These are phyloP conservation scores for Chiridota heheva DNA, from an alignment of 35 echinoderm and acorn worm genomes.

Conservation along the genomic window DNA sequence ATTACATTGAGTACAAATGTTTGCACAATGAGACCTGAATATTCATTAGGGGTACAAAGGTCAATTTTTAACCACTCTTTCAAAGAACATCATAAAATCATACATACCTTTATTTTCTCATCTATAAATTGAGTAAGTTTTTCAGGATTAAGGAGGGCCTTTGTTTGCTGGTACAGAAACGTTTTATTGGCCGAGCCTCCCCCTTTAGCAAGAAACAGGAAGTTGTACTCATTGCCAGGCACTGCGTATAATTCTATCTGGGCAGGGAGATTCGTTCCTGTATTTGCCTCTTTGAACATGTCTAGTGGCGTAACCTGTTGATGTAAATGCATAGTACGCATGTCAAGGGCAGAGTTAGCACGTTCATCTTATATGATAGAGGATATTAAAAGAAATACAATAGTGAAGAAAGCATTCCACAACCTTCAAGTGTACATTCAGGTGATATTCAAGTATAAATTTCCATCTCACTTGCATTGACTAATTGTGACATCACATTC, in stretches of 20 bases:
- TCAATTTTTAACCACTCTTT: not conserved
- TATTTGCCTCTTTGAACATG: constrained; percentile 95
- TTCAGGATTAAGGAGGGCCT: constrained; percentile 81
- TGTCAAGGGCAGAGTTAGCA: not conserved
- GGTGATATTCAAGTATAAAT: not conserved
- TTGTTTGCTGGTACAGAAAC: constrained; percentile 95
- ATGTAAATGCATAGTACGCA: not conserved
- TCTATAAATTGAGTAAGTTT: constrained; percentile 88
- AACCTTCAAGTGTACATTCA: not conserved
- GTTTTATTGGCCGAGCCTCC: constrained; percentile 97
- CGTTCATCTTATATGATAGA: too few relatives aligned
- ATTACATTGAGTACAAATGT: too few relatives aligned
- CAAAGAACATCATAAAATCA: too few relatives aligned
- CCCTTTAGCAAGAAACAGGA: constrained; percentile 95
- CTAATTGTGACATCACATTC: too few relatives aligned
- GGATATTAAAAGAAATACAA: too few relatives aligned
- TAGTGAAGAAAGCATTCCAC: too few relatives aligned
- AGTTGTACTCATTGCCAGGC: constrained; percentile 81
- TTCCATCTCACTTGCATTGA: not conserved
- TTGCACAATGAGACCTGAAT: too few relatives aligned
- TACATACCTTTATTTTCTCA: constrained; percentile 98
- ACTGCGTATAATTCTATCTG: constrained; percentile 91
- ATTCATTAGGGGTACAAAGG: too few relatives aligned
- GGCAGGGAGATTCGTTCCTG: constrained; percentile 88
- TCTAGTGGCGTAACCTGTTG: constrained; percentile 82